phyloP scores from a whole-genome alignment of 2,797 vertebrate species.

The Falco columbarius region DNA sequence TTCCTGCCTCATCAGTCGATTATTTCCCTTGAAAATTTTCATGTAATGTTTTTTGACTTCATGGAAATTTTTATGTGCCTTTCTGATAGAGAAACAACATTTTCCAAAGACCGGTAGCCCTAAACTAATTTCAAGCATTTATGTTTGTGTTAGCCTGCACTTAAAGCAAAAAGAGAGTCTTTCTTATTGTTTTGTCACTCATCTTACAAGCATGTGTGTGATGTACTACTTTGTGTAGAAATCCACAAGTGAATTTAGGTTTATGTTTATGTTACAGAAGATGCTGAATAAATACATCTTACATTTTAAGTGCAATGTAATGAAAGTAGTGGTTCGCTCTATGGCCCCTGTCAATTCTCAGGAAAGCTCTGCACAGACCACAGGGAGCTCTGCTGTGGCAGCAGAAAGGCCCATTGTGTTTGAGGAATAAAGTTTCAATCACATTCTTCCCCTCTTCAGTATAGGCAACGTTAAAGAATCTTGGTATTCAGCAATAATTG shows the following conservation, averaged over 20 bases:
- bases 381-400: not conserved
- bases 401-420: conserved; percentile 6
- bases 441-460: not conserved
- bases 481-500: not conserved
- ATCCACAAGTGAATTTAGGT: not conserved
- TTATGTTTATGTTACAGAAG: conserved; percentile 8
- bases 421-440: conserved; percentile 14
- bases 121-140: not conserved
- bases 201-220: not conserved
- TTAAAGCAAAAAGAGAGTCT: not conserved
- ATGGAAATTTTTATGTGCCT: not conserved
- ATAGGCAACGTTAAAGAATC: not conserved
- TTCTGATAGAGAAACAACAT: not conserved
- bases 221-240: not conserved
- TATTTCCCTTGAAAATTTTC: not conserved
- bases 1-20: not conserved
- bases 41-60: not conserved
- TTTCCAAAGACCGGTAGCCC: not conserved
- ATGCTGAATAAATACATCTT: conserved; percentile 11
- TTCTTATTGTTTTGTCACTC: not conserved
- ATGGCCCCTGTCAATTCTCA: conserved; percentile 17
- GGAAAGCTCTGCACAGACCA: not conserved
- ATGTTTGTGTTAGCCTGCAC: not conserved
- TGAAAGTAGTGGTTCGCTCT: not conserved
- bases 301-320: conserved; percentile 17